A percentile compares a stretch with the other conserved stretches of the same genome.
Evolutionary conservation across 2,888 invertebrate genomes (phyloP).

Genomic region (Iselma pallidipennis): DNA sequence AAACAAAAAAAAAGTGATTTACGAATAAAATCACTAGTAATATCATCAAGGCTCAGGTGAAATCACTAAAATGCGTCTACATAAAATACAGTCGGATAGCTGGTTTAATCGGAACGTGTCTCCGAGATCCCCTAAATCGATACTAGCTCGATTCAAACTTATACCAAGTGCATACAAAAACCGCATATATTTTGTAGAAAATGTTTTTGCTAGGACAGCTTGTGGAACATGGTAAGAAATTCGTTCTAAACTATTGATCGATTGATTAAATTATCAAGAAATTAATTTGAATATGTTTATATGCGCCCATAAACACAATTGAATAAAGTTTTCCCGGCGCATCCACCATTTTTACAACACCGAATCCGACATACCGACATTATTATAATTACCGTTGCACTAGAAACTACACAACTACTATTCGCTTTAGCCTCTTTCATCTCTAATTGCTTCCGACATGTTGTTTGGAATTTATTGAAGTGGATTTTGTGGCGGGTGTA

Average conservation of each 20-base stretch:
- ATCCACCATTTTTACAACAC: neutral
- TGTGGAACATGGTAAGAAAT: neutral
- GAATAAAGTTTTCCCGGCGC: neutral
- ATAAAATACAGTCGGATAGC: constrained; percentile 11
- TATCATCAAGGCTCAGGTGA: neutral
- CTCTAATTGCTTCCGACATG: neutral
- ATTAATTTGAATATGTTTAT: neutral
- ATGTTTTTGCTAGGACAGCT: constrained; percentile 14
- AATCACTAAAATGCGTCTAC: constrained; percentile 9
- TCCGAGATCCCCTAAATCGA: constrained; percentile 17
- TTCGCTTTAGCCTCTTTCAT: neutral
- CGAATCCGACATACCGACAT: neutral
- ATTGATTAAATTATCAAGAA: neutral
- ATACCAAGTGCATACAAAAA: constrained; percentile 19
- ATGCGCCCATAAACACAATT: too few relatives aligned
- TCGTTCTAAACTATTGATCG: neutral
- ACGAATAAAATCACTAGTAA: neutral
- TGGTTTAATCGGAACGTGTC: constrained; percentile 13
- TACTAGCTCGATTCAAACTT: constrained; percentile 17
- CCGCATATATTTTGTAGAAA: constrained; percentile 10
- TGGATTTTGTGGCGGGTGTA: neutral
- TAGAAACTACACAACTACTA: neutral
- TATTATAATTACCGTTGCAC: neutral
- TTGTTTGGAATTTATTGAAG: constrained; percentile 1
- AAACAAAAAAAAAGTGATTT: neutral